Base-by-base conservation (phyloP, 2,113 vertebrate genomes). In the Sorex fumeus region DNA sequence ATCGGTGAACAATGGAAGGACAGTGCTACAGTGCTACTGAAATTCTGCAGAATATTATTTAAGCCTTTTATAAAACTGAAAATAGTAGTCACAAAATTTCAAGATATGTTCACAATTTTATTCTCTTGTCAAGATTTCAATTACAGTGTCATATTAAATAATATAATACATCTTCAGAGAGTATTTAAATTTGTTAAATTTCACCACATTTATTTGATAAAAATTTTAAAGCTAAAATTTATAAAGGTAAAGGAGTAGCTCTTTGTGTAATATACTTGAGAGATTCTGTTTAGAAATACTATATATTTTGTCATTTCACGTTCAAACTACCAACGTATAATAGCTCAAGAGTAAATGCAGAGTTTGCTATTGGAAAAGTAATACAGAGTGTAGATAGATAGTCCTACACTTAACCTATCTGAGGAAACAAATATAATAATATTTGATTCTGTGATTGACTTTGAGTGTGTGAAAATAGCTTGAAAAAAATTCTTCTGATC, bases 201-300 rank as follows among this genome's bases (percentile, higher is more conserved):
- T 50, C 13, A 50, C 47, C 47, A 50, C 47, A 64, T 4, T 77
- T 90, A 64, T 43, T 75, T 93, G 43, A 80, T 57, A 85, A 93
- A 43, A 5, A 50, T 12, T 50, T 50, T 50, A 50, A 50, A 50
- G 47, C 47, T 13, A 50, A 2, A 6, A 82, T 50, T 11, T 89
- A 62, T 77, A 70, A 74, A 72, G 1, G 11, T 81, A 19, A 84
- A 70, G 8, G 47, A 30, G 12, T 66, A 57, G 8, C 8, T 87
- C 57, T 81, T 16, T 53, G 91, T 64, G 34, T 6, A 78, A 67
- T 0, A 3, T 4, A 70, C 15, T 67, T 70, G 47, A 70, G n/a
- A 70, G 87, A 71, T 60, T 1, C 6, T 66, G 0, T 40, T 87
- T 92, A 76, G 34, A 66, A 0, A 60, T 6, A 1, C 19, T 80